Base-by-base conservation (phyloP, 2,888 invertebrate species). In the Camponotus fellah region DNA sequence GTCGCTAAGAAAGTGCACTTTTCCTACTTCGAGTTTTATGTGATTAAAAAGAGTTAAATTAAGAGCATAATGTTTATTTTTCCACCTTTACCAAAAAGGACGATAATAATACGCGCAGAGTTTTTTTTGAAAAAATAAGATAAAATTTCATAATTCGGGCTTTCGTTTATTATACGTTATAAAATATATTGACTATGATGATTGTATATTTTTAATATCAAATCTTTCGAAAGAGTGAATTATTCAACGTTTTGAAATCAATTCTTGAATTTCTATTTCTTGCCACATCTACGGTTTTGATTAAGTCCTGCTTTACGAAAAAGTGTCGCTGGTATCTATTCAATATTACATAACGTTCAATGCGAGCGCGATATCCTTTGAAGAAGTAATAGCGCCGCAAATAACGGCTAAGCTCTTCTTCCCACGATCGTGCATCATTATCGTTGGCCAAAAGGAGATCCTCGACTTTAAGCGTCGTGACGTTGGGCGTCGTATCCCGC, bases 381-480 rank as follows among this genome's bases (percentile, higher is more conserved):
- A 71, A 21, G 60, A 80, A 46, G 60, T 60, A 80, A 62, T 71
- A 80, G 26, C 46, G 21, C 40, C 58, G 17, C 60, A 21, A 79
- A 71, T 79, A 69, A 79, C 71, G 34, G 43, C 68, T 43, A 9
- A 32, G 56, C 53, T 3, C 21, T 79, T 58, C n/a, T 34, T 58
- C 21, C 53, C 21, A 49, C 14, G 37, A 58, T 2, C 32, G 58
- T 46, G 71, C 79, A 60, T 69, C 68, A 17, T 68, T 68, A 26
- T 37, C 53, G 56, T 14, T 12, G 34, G 17, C 14, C 21, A 26
- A 60, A 37, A 80, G 60, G 72, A 71, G 60, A 49, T 12, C 60
- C 71, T 80, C 79, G 79, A 71, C 79, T 71, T 80, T 80, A 80
- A 71, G 46, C 79, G 21, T 43, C 46, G n/a, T 58, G 32, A 34